A percentile compares a stretch with the other conserved stretches of the same genome.
phyloP scores from a whole-genome alignment of 1,140 invertebrate species.

The Luehdorfia chinensis region DNA sequence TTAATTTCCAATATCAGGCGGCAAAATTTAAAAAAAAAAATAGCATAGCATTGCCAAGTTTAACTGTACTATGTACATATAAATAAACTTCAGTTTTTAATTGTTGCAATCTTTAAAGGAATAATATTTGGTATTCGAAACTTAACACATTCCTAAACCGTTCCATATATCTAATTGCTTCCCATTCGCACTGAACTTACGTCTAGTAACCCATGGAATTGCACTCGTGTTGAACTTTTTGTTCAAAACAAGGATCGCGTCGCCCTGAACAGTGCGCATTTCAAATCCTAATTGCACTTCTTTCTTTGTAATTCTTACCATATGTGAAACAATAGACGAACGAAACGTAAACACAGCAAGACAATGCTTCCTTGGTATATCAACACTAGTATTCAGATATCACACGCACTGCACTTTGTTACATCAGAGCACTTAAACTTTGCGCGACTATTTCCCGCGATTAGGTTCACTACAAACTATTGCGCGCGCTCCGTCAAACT shows the following conservation, averaged over 20 bases:
- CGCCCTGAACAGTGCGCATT: not conserved
- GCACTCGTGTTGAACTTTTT: constrained; percentile 7
- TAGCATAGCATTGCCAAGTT: too few species aligned
- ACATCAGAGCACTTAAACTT: constrained; percentile 14
- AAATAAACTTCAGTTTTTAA: too few species aligned
- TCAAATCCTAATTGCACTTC: not conserved
- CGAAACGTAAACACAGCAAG: constrained; percentile 43
- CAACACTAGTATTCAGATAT: constrained; percentile 38
- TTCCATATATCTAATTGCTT: too few species aligned
- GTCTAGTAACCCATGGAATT: constrained; percentile 4
- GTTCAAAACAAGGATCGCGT: constrained; percentile 11
- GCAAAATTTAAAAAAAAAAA: too few species aligned
- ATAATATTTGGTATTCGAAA: too few species aligned
- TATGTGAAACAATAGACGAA: constrained; percentile 26
- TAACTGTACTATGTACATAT: too few species aligned
- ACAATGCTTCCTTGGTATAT: constrained; percentile 35
- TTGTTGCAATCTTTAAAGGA: too few species aligned
- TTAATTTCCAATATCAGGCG: too few species aligned
- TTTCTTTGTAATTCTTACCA: constrained; percentile 5
- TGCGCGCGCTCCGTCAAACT: constrained; percentile 18
- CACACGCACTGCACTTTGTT: constrained; percentile 27
- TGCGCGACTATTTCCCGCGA: constrained; percentile 1
- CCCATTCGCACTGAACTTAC: not conserved
- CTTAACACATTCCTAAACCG: too few species aligned
- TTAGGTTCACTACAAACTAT: constrained; percentile 1